Evolutionary conservation across 2,888 invertebrate species (phyloP).

Genomic region (Shargacucullia verbasci): DNA sequence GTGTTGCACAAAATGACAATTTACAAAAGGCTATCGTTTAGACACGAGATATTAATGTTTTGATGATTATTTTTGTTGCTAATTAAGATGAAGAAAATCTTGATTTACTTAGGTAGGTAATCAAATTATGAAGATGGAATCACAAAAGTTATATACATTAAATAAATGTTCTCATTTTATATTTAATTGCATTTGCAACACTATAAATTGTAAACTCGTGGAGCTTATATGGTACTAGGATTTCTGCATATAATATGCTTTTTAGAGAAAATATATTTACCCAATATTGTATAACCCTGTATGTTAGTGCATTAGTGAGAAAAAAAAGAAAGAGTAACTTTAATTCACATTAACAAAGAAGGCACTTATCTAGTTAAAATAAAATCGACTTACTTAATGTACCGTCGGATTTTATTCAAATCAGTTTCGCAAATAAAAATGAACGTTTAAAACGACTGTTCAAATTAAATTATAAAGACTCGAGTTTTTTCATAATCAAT

Average conservation of each 20-base stretch:
- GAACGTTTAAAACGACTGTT: slow-evolving; percentile 14
- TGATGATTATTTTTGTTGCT: slow-evolving; percentile 1
- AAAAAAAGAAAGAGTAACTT: not conserved
- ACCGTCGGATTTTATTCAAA: slow-evolving; percentile 28
- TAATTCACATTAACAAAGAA: too few relatives aligned
- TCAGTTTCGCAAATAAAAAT: slow-evolving; percentile 19
- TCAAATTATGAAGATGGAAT: not conserved
- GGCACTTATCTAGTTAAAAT: not conserved
- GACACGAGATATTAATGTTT: slow-evolving; percentile 23
- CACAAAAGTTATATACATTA: too few relatives aligned
- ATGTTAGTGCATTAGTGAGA: too few relatives aligned
- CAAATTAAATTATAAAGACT: slow-evolving; percentile 20
- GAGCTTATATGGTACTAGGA: too few relatives aligned
- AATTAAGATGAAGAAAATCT: not conserved
- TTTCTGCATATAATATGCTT: too few relatives aligned
- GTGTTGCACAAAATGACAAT: slow-evolving; percentile 55
- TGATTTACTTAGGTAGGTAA: not conserved
- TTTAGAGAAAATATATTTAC: too few relatives aligned
- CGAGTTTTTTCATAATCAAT: not conserved
- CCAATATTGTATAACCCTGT: too few relatives aligned
- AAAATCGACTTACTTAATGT: slow-evolving; percentile 13
- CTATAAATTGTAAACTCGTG: too few relatives aligned
- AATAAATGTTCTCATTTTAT: too few relatives aligned
- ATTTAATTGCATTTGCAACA: too few relatives aligned
- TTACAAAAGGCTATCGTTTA: slow-evolving; percentile 25